Conservation (phyloP, 2,888 invertebrate species). For the Acanthopleura granulata region DNA sequence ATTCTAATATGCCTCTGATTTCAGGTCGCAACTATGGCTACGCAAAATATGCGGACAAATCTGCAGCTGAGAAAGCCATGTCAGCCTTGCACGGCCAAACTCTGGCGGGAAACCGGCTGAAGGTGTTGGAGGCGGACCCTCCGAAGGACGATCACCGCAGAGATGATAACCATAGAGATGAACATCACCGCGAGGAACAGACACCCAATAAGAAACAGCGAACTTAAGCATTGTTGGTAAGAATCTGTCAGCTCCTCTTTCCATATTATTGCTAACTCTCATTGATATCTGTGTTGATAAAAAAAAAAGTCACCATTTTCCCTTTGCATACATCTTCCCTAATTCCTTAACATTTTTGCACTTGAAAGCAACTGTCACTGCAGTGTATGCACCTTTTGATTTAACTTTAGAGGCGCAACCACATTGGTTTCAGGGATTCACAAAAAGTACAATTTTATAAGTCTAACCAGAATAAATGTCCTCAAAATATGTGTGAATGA, state of each 20-base stretch:
- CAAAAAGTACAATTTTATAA: too few relatives aligned
- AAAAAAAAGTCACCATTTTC: too few relatives aligned
- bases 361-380: too few relatives aligned
- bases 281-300: neutral
- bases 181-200: constrained; percentile 14
- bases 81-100: constrained; percentile 86
- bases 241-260: constrained; percentile 61
- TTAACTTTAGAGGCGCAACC: too few relatives aligned
- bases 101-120: constrained; percentile 86
- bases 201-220: constrained; percentile 42
- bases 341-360: too few relatives aligned
- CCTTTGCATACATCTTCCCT: too few relatives aligned
- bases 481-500: too few relatives aligned
- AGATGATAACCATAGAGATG: constrained; percentile 34
- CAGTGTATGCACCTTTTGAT: too few relatives aligned
- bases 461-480: too few relatives aligned
- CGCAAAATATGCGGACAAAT: constrained; percentile 84
- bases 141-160: constrained; percentile 38
- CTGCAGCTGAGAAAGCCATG: constrained; percentile 84
- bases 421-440: too few relatives aligned
- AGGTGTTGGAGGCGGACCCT: constrained; percentile 90
- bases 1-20: constrained; percentile 9
- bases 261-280: constrained; percentile 71
- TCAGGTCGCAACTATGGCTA: constrained; percentile 87
- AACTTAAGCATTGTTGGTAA: constrained; percentile 23